phyloP scores from a whole-genome alignment of 1,140 invertebrate genomes.

The Drosophila nannoptera region DNA sequence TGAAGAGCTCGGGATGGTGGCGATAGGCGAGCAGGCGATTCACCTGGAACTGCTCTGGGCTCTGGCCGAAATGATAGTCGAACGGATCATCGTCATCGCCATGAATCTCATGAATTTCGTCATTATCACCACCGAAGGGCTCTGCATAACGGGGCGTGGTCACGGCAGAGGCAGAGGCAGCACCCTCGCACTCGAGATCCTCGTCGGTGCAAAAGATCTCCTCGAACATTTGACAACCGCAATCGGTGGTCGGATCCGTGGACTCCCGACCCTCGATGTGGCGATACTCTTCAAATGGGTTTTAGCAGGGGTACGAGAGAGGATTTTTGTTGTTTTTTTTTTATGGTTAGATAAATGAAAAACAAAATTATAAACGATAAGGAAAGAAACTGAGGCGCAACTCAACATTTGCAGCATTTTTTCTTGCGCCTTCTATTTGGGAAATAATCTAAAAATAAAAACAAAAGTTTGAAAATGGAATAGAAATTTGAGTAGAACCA shows the following conservation, averaged over 20 bases:
- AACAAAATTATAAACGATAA: slow-evolving; percentile 51
- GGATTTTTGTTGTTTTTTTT: slow-evolving; percentile 19
- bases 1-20: slow-evolving; percentile 70
- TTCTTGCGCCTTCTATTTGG: slow-evolving; percentile 78
- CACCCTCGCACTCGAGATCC: slow-evolving; percentile 64
- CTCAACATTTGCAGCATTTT: slow-evolving; percentile 74
- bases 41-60: slow-evolving; percentile 56
- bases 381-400: slow-evolving; percentile 27
- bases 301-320: neutral
- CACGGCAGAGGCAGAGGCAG: slow-evolving; percentile 8
- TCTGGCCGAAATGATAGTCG: slow-evolving; percentile 61
- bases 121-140: slow-evolving; percentile 19
- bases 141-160: slow-evolving; percentile 12
- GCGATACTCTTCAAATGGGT: slow-evolving; percentile 59
- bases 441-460: slow-evolving; percentile 75
- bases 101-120: neutral
- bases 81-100: neutral
- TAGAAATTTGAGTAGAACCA: slow-evolving; percentile 15
- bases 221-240: slow-evolving; percentile 61
- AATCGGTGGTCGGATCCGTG: slow-evolving; percentile 35
- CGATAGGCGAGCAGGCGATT: slow-evolving; percentile 72
- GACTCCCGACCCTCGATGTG: slow-evolving; percentile 76
- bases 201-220: slow-evolving; percentile 64
- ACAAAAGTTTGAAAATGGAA: slow-evolving; percentile 20
- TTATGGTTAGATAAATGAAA: slow-evolving; percentile 38